Evolutionary conservation across 1,140 invertebrate genomes (phyloP).

Genomic region (Rhopalosiphum maidis): DNA sequence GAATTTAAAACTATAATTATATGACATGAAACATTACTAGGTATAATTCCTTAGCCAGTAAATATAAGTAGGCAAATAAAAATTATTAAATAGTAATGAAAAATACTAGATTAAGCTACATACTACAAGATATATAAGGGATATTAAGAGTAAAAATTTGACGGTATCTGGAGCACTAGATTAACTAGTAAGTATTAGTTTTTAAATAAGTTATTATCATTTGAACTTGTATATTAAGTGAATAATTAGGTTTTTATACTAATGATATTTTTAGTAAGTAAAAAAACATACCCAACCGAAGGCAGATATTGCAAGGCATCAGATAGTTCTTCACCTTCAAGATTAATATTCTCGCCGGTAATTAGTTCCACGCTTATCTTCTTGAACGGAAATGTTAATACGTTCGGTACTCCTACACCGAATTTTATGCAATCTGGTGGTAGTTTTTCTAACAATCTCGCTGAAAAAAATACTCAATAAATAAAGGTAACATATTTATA

Average conservation of each 20-base stretch:
- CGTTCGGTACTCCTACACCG: slow-evolving; percentile 80
- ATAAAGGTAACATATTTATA: not conserved
- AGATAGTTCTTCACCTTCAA: slow-evolving; percentile 69
- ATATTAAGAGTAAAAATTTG: no score
- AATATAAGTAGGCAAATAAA: no score
- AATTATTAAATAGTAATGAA: no score
- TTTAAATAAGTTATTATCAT: no score
- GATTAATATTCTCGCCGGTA: slow-evolving; percentile 67
- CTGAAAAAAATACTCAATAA: slow-evolving; percentile 64
- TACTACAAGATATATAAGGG: no score
- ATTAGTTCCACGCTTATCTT: slow-evolving; percentile 71
- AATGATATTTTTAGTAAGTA: not conserved
- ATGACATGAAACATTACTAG: no score
- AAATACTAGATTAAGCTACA: no score
- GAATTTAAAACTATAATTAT: no score
- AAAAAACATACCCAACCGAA: slow-evolving; percentile 69
- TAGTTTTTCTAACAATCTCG: slow-evolving; percentile 71
- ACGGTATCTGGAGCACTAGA: no score
- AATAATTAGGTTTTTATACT: no score
- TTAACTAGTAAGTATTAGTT: no score
- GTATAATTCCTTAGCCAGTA: no score
- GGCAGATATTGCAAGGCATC: slow-evolving; percentile 77
- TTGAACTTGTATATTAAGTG: not conserved
- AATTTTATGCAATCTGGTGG: slow-evolving; percentile 74
- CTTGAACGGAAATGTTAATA: slow-evolving; percentile 76